A percentile compares a stretch with the other conserved stretches of the same genome.
These are phyloP conservation scores for Capitulum mitella DNA, from an alignment of 2,888 invertebrate genomes.

Conservation along the genomic window DNA sequence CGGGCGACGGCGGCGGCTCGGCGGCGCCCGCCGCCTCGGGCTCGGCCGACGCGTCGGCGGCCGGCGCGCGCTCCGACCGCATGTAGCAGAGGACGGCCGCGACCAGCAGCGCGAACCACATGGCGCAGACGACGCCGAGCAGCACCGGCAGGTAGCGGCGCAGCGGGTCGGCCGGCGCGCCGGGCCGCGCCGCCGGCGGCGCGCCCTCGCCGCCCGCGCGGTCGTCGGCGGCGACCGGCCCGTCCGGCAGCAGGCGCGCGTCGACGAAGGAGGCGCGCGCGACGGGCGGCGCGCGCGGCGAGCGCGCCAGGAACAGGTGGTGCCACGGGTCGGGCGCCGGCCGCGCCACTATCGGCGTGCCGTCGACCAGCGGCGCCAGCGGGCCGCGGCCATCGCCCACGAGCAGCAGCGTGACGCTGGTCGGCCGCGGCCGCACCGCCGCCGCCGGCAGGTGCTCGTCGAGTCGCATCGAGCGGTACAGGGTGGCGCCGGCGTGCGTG, in stretches of 20 bases:
- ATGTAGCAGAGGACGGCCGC: not conserved
- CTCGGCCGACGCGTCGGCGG: not conserved
- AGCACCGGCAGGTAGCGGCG: not conserved
- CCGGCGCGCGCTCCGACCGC: not conserved
- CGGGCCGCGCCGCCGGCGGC: not conserved
- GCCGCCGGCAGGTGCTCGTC: not conserved
- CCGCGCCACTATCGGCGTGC: not conserved
- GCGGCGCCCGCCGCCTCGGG: not conserved
- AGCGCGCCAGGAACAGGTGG: not conserved
- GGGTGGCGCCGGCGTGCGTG: not conserved
- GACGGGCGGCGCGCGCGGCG: not conserved
- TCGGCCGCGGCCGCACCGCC: not conserved
- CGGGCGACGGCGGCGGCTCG: not conserved
- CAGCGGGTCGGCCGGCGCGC: not conserved
- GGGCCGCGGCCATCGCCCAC: not conserved
- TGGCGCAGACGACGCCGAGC: not conserved
- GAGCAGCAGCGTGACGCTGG: not conserved
- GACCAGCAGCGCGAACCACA: not conserved
- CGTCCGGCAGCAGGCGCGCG: not conserved
- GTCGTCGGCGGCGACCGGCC: not conserved
- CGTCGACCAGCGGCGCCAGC: not conserved
- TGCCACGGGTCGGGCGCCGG: not conserved
- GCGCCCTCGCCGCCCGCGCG: not conserved
- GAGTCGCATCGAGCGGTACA: not conserved
- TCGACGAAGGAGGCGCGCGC: not conserved